A percentile compares a stretch with the other conserved stretches of the same genome.
Conservation (phyloP, 2,888 invertebrate species). For the Drosophila neotestacea region DNA sequence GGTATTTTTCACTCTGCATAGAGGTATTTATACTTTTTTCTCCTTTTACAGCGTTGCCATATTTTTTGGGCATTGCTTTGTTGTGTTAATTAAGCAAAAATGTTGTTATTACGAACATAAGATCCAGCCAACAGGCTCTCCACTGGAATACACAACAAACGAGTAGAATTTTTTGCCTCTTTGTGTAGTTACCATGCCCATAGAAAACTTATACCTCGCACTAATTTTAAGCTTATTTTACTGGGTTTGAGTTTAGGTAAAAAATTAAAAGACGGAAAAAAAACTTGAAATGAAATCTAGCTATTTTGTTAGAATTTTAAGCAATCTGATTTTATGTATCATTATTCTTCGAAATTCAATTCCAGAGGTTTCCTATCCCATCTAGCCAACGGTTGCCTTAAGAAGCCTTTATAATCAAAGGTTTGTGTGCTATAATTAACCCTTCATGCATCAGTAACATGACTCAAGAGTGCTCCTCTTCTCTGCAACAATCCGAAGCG, state of each 20-base stretch:
- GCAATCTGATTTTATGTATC: neutral
- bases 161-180: constrained; percentile 14
- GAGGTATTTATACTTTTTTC: constrained; percentile 36
- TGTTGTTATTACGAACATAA: constrained; percentile 66
- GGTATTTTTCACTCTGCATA: constrained; percentile 35
- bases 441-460: constrained; percentile 63
- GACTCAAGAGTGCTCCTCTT: constrained; percentile 58
- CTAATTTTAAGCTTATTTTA: neutral
- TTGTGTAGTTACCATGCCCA: constrained; percentile 8
- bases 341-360: neutral
- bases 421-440: constrained; percentile 69
- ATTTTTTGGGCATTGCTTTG: constrained; percentile 72
- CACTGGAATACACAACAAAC: constrained; percentile 38
- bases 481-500: neutral
- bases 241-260: neutral
- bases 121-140: constrained; percentile 35
- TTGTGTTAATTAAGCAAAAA: constrained; percentile 82
- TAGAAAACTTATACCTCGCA: neutral
- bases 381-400: neutral
- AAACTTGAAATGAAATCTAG: neutral
- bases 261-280: too few relatives aligned
- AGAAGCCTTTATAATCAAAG: constrained; percentile 30
- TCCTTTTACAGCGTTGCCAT: constrained; percentile 41
- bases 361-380: neutral
- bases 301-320: neutral